Evolutionary conservation across 2,113 vertebrate genomes (phyloP), one percentile per base, ranked within the genome.

Genomic region (Miniopterus natalensis): DNA sequence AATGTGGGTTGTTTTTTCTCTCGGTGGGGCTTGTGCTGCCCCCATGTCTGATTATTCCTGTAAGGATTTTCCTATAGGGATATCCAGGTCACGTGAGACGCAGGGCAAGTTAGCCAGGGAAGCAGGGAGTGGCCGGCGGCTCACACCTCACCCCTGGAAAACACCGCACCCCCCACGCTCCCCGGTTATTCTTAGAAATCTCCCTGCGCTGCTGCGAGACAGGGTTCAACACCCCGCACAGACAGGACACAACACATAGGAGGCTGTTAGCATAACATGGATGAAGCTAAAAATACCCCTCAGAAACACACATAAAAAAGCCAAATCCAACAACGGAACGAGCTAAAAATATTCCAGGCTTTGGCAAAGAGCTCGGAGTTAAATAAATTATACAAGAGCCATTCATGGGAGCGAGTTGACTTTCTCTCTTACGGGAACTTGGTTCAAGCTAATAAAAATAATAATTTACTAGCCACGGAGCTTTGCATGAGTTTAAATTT

Each of bases 281-380:
- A 98, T 88, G 96, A 78, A 96, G 98, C 98, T 98, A 98, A 98
- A 98, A 98, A 98, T 98, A 98, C 95, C 84, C 94, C 88, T 80
- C 97, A 97, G 97, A 98, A 98, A 98, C 96, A 98, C 86, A 98
- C 97, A 97, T 95, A 95, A 97, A 98, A 97, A 97, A 98, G 97
- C 98, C 98, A 98, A 98, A 98, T 97, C 97, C 98, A 98, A 98
- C 98, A 98, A 98, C 98, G 98, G 98, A 98, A 98, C 89, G 97
- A 98, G 98, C 98, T 98, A 98, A 98, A 98, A 98, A 98, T 98
- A 98, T 98, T 98, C 98, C 89, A 12, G 80, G 98, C 97, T 98
- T 98, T 98, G 98, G 98, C 98, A 98, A 96, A 97, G 98, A 97
- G 97, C 97, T 81, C 90, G 1, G 97, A 98, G 98, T 98, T 98